Evolutionary conservation across 2,888 invertebrate species (phyloP).

Genomic region (Pammene aurita): DNA sequence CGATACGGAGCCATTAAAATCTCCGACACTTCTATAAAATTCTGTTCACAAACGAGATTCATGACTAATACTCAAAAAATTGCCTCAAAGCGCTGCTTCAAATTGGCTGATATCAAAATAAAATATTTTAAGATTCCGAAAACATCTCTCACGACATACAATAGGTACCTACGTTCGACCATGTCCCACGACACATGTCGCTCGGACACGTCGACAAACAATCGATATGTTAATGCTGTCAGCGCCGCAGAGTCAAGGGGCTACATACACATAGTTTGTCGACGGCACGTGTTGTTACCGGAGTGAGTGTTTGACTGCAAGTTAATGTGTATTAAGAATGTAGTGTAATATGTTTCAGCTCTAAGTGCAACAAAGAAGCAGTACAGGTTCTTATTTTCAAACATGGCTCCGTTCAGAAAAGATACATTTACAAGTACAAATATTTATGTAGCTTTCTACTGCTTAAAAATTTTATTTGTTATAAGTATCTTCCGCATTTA

Average conservation of each 20-base stretch:
- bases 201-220: constrained; percentile 24
- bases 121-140: too few species aligned
- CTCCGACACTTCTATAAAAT: too few species aligned
- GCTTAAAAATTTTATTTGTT: too few species aligned
- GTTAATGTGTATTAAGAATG: neutral
- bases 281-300: constrained; percentile 4
- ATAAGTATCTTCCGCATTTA: too few species aligned
- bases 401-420: neutral
- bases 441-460: too few species aligned
- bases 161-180: neutral
- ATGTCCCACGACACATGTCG: constrained; percentile 11
- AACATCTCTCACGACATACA: too few species aligned
- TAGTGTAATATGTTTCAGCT: neutral
- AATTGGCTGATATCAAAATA: too few species aligned
- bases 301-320: constrained; percentile 16
- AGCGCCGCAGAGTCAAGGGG: constrained; percentile 2
- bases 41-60: too few species aligned
- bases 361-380: neutral
- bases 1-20: too few species aligned
- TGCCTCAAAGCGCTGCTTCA: too few species aligned
- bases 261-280: constrained; percentile 26
- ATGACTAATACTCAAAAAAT: too few species aligned
- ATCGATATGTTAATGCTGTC: constrained; percentile 27
- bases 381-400: neutral
- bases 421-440: too few species aligned